Percentiles rank a stretch among this genome's conserved stretches.
Evolutionary conservation across 2,888 invertebrate genomes (phyloP).

Genomic region (Autographa pulchrina): DNA sequence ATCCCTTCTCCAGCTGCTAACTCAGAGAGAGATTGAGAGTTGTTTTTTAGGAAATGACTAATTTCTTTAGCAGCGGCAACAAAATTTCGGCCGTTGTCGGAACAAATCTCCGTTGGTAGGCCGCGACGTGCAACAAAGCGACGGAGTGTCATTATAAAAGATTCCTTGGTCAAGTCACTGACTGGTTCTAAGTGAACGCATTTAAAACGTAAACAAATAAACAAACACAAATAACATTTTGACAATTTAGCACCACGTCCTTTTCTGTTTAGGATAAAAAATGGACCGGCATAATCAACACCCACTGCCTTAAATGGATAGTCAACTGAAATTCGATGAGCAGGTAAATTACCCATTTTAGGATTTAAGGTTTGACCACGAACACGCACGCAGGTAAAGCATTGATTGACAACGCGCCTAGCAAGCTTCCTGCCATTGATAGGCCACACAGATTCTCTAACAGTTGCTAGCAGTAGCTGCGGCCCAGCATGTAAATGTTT

Average conservation of each 20-base stretch:
- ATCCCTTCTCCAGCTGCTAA: conserved; percentile 55
- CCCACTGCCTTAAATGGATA: conserved; percentile 45
- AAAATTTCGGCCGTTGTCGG: conserved; percentile 62
- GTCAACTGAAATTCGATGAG: conserved; percentile 36
- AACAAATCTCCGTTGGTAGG: conserved; percentile 57
- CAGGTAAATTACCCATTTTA: conserved; percentile 60
- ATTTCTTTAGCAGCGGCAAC: conserved; percentile 56
- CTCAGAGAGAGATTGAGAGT: conserved; percentile 31
- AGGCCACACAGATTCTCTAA: conserved; percentile 51
- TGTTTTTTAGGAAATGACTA: conserved; percentile 8
- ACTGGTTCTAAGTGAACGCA: conserved; percentile 24
- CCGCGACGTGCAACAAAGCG: conserved; percentile 63
- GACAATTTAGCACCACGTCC: conserved; percentile 44
- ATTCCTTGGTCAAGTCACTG: conserved; percentile 55
- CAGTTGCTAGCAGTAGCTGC: conserved; percentile 45
- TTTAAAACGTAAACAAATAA: conserved; percentile 32
- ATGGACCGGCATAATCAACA: conserved; percentile 24
- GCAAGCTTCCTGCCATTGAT: conserved; percentile 48
- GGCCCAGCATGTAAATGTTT: conserved; percentile 52
- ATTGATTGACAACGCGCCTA: conserved; percentile 29
- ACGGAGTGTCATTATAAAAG: conserved; percentile 54
- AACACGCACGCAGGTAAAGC: conserved; percentile 29
- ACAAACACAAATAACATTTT: conserved; percentile 54
- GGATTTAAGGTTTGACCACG: conserved; percentile 48
- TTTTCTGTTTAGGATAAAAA: conserved; percentile 28